These are phyloP conservation scores for Linurgus olivaceus DNA, from an alignment of 2,797 vertebrate species.

Conservation along the genomic window DNA sequence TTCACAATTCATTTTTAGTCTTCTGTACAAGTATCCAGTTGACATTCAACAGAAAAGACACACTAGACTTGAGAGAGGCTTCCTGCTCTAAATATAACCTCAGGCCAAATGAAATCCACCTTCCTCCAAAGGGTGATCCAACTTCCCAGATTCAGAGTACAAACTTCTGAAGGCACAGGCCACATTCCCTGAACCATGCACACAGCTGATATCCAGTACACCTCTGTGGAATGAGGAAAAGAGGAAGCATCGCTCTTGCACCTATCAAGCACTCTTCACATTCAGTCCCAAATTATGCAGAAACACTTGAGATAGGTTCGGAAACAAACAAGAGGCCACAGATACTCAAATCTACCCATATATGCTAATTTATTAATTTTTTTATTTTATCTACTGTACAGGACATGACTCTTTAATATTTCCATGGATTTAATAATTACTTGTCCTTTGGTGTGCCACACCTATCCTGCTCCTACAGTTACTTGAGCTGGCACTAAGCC, in stretches of 20 bases:
- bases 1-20: neutral
- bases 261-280: neutral
- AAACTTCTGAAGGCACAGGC: neutral
- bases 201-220: neutral
- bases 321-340: neutral
- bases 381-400: neutral
- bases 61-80: neutral
- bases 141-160: neutral
- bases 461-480: neutral
- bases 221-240: neutral
- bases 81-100: neutral
- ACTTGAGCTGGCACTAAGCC: neutral
- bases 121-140: neutral
- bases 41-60: neutral
- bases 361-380: neutral
- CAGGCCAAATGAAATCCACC: neutral
- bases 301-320: neutral
- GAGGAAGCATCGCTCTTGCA: neutral
- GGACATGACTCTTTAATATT: neutral
- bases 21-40: neutral
- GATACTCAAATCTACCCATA: neutral
- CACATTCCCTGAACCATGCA: accelerated
- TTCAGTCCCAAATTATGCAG: neutral
- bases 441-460: neutral
- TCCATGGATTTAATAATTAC: neutral